These are phyloP conservation scores for Orientallactaga sibirica DNA, from an alignment of 2,797 vertebrate species.

Conservation along the genomic window DNA sequence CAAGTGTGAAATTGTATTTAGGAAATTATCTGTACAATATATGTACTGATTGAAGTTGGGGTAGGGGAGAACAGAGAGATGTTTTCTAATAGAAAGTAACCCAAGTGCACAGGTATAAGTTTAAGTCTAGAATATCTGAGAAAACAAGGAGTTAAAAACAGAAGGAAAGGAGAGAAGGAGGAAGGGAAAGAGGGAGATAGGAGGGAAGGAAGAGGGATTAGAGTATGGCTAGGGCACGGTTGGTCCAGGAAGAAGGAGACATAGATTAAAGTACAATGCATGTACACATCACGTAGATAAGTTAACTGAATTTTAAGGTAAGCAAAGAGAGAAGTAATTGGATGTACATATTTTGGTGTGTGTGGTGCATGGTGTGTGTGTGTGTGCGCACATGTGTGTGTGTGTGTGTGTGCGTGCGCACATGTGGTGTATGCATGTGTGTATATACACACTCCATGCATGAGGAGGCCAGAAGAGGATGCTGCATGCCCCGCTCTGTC, in stretches of 20 bases:
- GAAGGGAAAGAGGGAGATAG: background rate
- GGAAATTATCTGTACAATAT: background rate
- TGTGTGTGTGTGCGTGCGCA: too few relatives aligned
- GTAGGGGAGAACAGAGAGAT: background rate
- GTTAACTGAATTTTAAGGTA: conserved; percentile 26
- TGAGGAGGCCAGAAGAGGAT: too few relatives aligned
- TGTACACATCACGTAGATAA: background rate
- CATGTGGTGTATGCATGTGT: too few relatives aligned
- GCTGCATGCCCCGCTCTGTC: too few relatives aligned
- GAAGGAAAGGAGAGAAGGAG: too few relatives aligned
- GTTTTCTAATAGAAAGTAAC: background rate
- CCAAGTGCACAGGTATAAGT: background rate
- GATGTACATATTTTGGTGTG: background rate
- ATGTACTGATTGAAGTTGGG: background rate
- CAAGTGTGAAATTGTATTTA: background rate
- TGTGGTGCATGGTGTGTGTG: too few relatives aligned
- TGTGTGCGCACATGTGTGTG: too few relatives aligned
- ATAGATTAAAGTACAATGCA: background rate
- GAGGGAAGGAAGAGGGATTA: background rate
- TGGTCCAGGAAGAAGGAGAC: background rate
- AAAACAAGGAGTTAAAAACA: background rate
- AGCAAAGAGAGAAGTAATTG: background rate
- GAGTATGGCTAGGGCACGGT: background rate
- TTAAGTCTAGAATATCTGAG: background rate
- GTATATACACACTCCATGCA: too few relatives aligned